These are phyloP conservation scores for Lanistes nyassanus DNA, from an alignment of 1,140 invertebrate species.

Conservation along the genomic window DNA sequence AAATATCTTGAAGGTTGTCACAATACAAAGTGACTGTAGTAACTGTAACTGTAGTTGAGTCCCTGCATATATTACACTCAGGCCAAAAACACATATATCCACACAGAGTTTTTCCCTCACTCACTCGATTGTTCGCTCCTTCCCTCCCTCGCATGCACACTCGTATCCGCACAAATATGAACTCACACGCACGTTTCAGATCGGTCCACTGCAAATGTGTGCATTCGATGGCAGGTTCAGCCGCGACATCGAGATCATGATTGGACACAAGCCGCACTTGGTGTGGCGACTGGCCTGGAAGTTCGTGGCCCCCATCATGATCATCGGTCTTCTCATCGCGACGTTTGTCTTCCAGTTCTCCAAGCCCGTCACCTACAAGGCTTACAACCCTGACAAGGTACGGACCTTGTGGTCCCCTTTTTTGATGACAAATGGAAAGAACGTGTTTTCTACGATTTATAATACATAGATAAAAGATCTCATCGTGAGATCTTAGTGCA, in stretches of 20 bases:
- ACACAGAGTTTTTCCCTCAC: no score
- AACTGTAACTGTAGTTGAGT: no score
- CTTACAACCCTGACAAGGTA: constrained; percentile 46
- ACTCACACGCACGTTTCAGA: neutral
- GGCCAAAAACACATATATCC: no score
- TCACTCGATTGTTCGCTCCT: no score
- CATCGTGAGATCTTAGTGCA: no score
- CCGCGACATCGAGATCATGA: constrained; percentile 60
- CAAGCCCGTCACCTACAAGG: constrained; percentile 50
- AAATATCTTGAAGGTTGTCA: no score
- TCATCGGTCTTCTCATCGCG: constrained; percentile 44
- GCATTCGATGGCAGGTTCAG: constrained; percentile 49
- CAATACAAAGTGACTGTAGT: no score
- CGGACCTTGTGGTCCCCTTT: neutral
- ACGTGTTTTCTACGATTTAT: no score
- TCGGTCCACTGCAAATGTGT: constrained; percentile 13
- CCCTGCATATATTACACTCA: no score
- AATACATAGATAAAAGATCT: no score
- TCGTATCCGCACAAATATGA: neutral
- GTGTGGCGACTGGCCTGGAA: constrained; percentile 59
- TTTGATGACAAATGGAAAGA: neutral
- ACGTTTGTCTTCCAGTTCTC: constrained; percentile 53
- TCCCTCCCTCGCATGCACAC: no score
- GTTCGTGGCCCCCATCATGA: constrained; percentile 53
- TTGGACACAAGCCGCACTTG: constrained; percentile 47